phyloP scores from a whole-genome alignment of 2,113 vertebrate species.

The Grallaria varia region DNA sequence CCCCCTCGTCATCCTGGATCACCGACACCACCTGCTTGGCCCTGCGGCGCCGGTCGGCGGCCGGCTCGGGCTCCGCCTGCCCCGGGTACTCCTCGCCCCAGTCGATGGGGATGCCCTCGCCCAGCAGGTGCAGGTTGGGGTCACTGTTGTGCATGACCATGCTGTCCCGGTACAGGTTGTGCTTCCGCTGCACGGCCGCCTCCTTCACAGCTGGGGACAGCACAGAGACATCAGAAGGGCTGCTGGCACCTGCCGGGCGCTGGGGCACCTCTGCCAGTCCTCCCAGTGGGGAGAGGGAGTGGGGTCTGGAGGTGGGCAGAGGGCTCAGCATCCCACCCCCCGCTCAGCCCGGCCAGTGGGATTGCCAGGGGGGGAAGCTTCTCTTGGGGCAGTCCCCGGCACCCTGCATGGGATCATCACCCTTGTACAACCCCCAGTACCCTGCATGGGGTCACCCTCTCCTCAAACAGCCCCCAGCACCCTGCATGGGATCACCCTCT shows the following conservation, averaged over 20 bases:
- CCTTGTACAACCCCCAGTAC: neutral
- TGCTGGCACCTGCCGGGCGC: accelerated
- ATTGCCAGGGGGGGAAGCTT: neutral
- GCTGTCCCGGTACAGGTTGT: slow-evolving; percentile 96
- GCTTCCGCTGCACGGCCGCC: slow-evolving; percentile 89
- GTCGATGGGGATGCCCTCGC: slow-evolving; percentile 78
- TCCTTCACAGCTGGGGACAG: slow-evolving; percentile 88
- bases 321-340: neutral
- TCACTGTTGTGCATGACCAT: slow-evolving; percentile 91
- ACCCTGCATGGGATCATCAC: accelerated
- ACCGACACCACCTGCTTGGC: slow-evolving; percentile 90
- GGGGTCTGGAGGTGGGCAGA: neutral
- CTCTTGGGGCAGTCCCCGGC: neutral
- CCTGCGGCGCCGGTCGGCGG: slow-evolving; percentile 69
- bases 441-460: accelerated
- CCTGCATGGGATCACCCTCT: accelerated
- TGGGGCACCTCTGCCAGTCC: accelerated
- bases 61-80: slow-evolving; percentile 6
- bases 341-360: neutral
- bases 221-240: neutral
- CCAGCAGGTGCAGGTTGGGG: slow-evolving; percentile 90
- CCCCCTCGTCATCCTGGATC: slow-evolving; percentile 81
- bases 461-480: accelerated
- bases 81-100: slow-evolving; percentile 80
- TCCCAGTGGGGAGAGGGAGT: neutral